Evolutionary conservation across 2,888 invertebrate genomes (phyloP), one percentile per base, ranked within the genome.

Genomic region (Drosophila macrospina): DNA sequence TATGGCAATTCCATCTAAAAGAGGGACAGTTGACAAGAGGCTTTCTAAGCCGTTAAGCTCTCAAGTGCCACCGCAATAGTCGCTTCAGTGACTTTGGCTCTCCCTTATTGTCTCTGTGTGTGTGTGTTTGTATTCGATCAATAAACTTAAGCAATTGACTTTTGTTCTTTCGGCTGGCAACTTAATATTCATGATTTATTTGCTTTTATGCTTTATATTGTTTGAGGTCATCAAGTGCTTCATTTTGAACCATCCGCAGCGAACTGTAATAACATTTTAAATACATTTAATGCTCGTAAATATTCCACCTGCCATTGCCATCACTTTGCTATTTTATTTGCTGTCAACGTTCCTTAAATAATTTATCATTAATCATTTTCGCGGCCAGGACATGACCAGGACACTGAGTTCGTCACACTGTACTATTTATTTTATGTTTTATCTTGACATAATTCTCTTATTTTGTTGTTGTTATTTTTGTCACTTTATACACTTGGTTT

Each of bases 161-260:
- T 81, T 82, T 82, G 88, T 82, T 69, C 79, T 67, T 57, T 45
- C 30, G 61, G 28, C 59, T 51, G 60, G 28, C 69, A 81, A 76
- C 86, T 81, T 82, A 85, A 83, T 82, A 87, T 83, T 87, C 76
- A 87, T 83, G 78, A 87, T 83, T 82, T 87, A 82, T 82, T 85
- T 81, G 69, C 68, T 45, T 69, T 78, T 63, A 67, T 64, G 71
- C 64, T 56, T 47, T 57, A 60, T 57, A 64, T 67, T 69, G 84
- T 80, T 69, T 60, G 57, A 56, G 66, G 56, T 59, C 82, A 74
- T 74, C 59, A 65, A 63, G 56, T 63, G 48, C 42, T 45, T 20
- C 39, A 6, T 24, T 60, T 15, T 32, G 52, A 24, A 26, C 36
- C 47, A 37, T 28, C 16, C 47, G 32, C 61, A 48, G 13, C 47